Evolutionary conservation across 1,140 invertebrate species (phyloP), one percentile per base, ranked within the genome.

Genomic region (Radopholus similis): DNA sequence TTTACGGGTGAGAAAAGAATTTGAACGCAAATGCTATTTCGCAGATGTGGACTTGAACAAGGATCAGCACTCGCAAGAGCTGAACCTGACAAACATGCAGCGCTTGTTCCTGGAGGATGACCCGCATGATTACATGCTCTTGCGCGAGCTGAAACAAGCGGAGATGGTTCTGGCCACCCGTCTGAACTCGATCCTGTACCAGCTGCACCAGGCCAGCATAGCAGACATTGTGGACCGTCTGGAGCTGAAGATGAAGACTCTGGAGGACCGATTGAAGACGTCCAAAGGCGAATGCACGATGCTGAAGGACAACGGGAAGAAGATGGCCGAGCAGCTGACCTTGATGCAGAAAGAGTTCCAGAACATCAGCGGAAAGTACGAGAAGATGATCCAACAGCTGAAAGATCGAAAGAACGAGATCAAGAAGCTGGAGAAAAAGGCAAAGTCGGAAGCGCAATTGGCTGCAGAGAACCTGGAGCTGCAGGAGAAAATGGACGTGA

Each of bases 331-430:
- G 3, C 68, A 70, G 28, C 37, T 28, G 1, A 21, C 15, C 34
- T 13, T 37, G 8, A n/a, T 71, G 38, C 68, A 70, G 21, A 70
- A 58, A 35, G 47, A 56, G 11, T 54, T 73, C 13, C 38, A 58
- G 32, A 34, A 21, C 28, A 47, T 55, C 15, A 73, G 56, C 35
- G 73, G 51, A 21, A 71, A 72, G 44, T 51, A 58, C 42, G 72
- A 73, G 26, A 75, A 75, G 38, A 26, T 75, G 40, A 71, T 23
- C 34, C 56, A 63, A 21, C 72, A 75, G 32, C 49, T 73, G 23
- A 73, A 73, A 37, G 72, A 73, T 21, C 40, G 73, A 13, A 73
- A 73, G 51, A 76, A 76, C 58, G 72, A 73, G 53, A 75, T 75
- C 18, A 73, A 73, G 47, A 74, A 75, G 68, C 34, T 73, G 58